Percentiles rank a stretch among this genome's conserved stretches.
Conservation (phyloP, 2,797 vertebrate genomes). For the Phoeniculus purpureus region DNA sequence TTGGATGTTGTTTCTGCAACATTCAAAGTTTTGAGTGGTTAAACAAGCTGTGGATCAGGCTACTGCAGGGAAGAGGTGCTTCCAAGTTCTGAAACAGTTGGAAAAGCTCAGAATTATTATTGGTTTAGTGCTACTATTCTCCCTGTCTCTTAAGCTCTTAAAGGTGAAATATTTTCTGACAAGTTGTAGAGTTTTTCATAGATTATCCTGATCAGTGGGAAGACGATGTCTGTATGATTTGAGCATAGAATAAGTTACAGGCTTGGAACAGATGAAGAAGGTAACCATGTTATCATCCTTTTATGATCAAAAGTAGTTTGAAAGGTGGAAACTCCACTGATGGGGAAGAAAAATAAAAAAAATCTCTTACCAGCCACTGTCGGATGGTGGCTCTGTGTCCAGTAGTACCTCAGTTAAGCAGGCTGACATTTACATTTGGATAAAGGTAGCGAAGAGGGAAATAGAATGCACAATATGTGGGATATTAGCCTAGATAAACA, state of each 20-base stretch:
- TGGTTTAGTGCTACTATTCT: not conserved
- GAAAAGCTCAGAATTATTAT: not conserved
- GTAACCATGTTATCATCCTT: not conserved
- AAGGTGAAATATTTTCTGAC: not conserved
- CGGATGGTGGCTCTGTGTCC: not conserved
- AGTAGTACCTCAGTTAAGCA: not conserved
- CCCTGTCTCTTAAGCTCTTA: not conserved
- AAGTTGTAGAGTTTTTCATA: not conserved
- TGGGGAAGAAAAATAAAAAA: not conserved
- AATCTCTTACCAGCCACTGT: not conserved
- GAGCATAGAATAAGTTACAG: not conserved
- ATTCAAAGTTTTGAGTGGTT: not conserved
- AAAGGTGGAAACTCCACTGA: not conserved
- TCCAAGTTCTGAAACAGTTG: not conserved
- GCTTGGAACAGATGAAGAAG: not conserved
- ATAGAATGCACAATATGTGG: not conserved
- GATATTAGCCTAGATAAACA: not conserved
- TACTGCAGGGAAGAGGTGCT: not conserved
- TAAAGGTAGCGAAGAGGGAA: not conserved
- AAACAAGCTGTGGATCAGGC: not conserved
- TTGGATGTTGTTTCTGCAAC: too few species aligned
- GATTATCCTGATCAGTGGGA: not conserved
- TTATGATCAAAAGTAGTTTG: not conserved
- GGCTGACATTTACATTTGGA: not conserved
- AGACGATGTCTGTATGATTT: not conserved